These are phyloP conservation scores for Drosophila maculinotata DNA, from an alignment of 2,888 invertebrate genomes.

Conservation along the genomic window DNA sequence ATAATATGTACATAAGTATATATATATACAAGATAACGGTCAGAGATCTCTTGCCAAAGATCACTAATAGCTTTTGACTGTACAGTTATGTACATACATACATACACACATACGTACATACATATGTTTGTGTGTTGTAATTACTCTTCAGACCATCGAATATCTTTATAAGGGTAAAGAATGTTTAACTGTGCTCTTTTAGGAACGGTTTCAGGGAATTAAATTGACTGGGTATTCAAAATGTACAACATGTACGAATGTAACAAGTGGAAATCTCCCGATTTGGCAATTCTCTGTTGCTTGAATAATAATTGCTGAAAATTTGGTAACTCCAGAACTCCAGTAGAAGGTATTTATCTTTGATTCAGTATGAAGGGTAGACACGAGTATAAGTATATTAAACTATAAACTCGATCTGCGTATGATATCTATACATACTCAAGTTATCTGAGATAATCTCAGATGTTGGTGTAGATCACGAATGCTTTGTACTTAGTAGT, in stretches of 20 bases:
- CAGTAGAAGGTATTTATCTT: no score
- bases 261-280: neutral
- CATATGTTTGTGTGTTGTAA: neutral
- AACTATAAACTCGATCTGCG: no score
- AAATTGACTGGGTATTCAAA: no score
- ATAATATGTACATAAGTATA: neutral
- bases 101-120: neutral
- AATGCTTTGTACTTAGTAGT: no score
- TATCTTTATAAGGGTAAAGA: constrained; percentile 2
- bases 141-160: neutral
- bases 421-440: no score
- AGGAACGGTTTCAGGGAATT: no score
- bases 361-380: no score
- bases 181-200: constrained; percentile 2
- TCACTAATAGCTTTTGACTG: constrained; percentile 19
- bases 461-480: no score
- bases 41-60: constrained; percentile 21
- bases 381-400: no score
- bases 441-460: no score
- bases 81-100: neutral
- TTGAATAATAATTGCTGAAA: neutral
- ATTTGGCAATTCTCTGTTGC: neutral
- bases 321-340: no score
- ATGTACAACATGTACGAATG: no score
- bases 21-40: neutral